Conservation (phyloP, 2,888 invertebrate genomes). For the Drosophila barbarae region DNA sequence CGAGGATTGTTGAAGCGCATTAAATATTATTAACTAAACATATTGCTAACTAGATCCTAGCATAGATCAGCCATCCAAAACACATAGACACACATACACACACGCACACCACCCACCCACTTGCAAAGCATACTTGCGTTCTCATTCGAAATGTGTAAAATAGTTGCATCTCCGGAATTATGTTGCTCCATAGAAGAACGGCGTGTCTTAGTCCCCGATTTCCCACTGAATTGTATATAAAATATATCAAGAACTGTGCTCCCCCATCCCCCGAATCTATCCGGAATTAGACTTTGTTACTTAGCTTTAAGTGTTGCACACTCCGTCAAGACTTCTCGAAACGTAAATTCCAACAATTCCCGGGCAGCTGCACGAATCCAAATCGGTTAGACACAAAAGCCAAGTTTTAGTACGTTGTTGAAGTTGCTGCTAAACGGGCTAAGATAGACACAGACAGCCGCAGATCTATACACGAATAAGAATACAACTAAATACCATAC, state of each 20-base stretch:
- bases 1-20: constrained; percentile 56
- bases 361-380: constrained; percentile 21
- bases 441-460: constrained; percentile 27
- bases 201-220: constrained; percentile 44
- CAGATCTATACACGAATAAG: constrained; percentile 31
- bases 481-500: constrained; percentile 29
- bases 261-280: neutral
- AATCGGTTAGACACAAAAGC: constrained; percentile 13
- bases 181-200: constrained; percentile 41
- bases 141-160: constrained; percentile 53
- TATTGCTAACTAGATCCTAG: constrained; percentile 43
- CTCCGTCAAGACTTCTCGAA: constrained; percentile 59
- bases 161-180: constrained; percentile 36
- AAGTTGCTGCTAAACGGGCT: constrained; percentile 36
- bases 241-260: constrained; percentile 23
- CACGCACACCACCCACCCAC: constrained; percentile 23
- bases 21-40: constrained; percentile 43
- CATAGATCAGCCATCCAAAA: constrained; percentile 38
- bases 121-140: constrained; percentile 4
- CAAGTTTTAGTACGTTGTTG: constrained; percentile 37
- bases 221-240: constrained; percentile 43
- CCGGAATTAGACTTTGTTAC: constrained; percentile 60
- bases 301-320: constrained; percentile 74
- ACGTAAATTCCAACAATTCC: constrained; percentile 33
- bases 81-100: constrained; percentile 14